phyloP scores from a whole-genome alignment of 2,888 invertebrate species.

The Athalia rosae region DNA sequence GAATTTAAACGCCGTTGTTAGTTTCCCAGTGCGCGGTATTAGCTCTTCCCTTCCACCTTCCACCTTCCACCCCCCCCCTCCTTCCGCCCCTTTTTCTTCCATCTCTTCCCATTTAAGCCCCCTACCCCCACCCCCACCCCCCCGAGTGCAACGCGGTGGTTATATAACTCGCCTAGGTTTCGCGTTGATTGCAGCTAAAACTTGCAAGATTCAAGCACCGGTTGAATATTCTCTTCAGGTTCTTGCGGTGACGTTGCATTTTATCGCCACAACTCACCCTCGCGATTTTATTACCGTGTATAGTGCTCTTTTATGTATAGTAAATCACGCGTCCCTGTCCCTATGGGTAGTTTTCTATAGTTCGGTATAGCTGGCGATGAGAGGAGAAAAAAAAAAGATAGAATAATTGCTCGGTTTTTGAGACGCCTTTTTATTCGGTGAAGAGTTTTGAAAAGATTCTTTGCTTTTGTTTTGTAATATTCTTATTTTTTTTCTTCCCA shows the following conservation, averaged over 20 bases:
- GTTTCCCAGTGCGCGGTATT: slow-evolving; percentile 47
- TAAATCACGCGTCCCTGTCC: no score
- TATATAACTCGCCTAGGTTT: slow-evolving; percentile 19
- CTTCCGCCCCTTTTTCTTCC: not conserved
- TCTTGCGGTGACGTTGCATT: slow-evolving; percentile 7
- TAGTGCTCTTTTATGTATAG: no score
- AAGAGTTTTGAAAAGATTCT: no score
- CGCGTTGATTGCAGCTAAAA: slow-evolving; percentile 37
- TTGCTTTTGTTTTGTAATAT: no score
- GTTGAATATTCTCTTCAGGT: slow-evolving; percentile 37
- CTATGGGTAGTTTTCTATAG: no score
- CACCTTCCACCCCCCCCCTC: not conserved
- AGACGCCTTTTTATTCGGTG: no score
- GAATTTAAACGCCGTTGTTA: slow-evolving; percentile 58
- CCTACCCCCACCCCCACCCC: not conserved
- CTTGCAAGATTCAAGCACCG: slow-evolving; percentile 19
- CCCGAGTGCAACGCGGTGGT: slow-evolving; percentile 4
- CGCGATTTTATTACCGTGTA: not conserved
- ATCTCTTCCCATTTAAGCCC: not conserved
- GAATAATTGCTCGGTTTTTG: no score
- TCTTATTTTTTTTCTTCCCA: no score
- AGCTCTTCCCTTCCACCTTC: slow-evolving; percentile 6
- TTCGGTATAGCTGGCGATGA: no score
- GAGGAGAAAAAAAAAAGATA: no score
- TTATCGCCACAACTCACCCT: slow-evolving; percentile 9